Evolutionary conservation across 2,888 invertebrate species (phyloP), one percentile per base, ranked within the genome.

Genomic region (Watsonalla cultraria): DNA sequence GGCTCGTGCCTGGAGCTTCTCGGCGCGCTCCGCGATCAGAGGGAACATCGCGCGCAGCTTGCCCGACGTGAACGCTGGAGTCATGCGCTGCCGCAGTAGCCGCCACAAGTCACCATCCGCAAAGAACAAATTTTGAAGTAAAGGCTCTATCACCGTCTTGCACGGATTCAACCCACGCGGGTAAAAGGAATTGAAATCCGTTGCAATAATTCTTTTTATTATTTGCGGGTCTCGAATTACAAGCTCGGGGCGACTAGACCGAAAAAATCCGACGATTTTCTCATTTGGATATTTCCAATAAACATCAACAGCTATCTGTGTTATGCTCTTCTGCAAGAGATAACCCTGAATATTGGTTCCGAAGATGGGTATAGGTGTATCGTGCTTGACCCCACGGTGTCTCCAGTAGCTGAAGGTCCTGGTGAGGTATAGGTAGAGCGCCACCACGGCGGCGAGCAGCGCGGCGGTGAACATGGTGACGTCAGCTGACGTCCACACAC

Each of bases 1-100:
- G 11, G 54, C 48, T 0, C 70, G 63, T 11, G 59, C 51, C 56
- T 76, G 78, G 54, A 86, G 65, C 39, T 65, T 61, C 64, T 81
- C 79, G 5, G 82, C 80, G 37, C 82, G 74, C 57, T 80, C 80
- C 51, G 76, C 72, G 15, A 85, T 73, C 54, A 86, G 69, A 11
- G 82, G 84, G 57, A 85, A 84, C 86, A 86, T 86, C 33, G 79
- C 82, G 49, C 74, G 74, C 51, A 84, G 70, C 66, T 83, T 86
- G 34, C 83, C 82, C 51, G 76, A 78, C 7, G 82, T 78, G 62
- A 86, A 86, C 2, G 84, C 80, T 2, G 84, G 80, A 34, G 85
- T 84, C 70, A 86, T 76, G 51, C 83, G 76, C 66, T 83, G 80
- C 7, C 86, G 73, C 55, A 85, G 64, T 60, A 84, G 60, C 48